These are phyloP conservation scores for Suillia variegata DNA, from an alignment of 2,888 invertebrate species.

Conservation along the genomic window DNA sequence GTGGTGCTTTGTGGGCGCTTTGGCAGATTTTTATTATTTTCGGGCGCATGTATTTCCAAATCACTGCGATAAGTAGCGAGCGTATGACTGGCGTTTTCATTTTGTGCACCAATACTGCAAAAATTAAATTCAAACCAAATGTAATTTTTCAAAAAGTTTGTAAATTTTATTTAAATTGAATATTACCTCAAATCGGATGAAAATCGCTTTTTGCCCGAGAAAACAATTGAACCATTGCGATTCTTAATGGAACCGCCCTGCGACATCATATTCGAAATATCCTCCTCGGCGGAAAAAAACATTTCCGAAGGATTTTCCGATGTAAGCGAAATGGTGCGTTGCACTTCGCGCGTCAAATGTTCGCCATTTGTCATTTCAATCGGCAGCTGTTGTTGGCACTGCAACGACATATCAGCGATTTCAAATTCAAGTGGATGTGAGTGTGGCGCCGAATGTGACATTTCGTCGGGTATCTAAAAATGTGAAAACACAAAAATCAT, in stretches of 20 bases:
- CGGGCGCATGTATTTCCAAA: slow-evolving; percentile 69
- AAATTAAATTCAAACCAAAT: neutral
- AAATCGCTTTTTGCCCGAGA: slow-evolving; percentile 59
- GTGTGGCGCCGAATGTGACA: slow-evolving; percentile 62
- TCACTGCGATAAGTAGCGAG: slow-evolving; percentile 67
- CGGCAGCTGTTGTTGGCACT: slow-evolving; percentile 30
- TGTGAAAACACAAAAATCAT: slow-evolving; percentile 4
- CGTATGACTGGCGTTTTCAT: slow-evolving; percentile 52
- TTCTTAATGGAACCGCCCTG: slow-evolving; percentile 56
- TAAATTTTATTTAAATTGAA: neutral
- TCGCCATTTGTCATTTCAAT: slow-evolving; percentile 43
- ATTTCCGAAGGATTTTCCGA: slow-evolving; percentile 91
- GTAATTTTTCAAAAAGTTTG: neutral
- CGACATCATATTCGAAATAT: slow-evolving; percentile 64
- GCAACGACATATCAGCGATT: slow-evolving; percentile 57
- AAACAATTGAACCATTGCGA: slow-evolving; percentile 56
- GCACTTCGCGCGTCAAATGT: slow-evolving; percentile 61
- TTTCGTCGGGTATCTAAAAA: slow-evolving; percentile 57
- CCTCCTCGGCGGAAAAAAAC: slow-evolving; percentile 93
- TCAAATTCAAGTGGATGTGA: slow-evolving; percentile 60
- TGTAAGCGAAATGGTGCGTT: slow-evolving; percentile 84
- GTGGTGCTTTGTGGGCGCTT: slow-evolving; percentile 61
- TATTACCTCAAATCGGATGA: slow-evolving; percentile 59
- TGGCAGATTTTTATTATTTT: slow-evolving; percentile 63
- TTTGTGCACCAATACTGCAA: slow-evolving; percentile 58